These are phyloP conservation scores for Procambarus clarkii DNA, from an alignment of 1,140 invertebrate species.

Conservation along the genomic window DNA sequence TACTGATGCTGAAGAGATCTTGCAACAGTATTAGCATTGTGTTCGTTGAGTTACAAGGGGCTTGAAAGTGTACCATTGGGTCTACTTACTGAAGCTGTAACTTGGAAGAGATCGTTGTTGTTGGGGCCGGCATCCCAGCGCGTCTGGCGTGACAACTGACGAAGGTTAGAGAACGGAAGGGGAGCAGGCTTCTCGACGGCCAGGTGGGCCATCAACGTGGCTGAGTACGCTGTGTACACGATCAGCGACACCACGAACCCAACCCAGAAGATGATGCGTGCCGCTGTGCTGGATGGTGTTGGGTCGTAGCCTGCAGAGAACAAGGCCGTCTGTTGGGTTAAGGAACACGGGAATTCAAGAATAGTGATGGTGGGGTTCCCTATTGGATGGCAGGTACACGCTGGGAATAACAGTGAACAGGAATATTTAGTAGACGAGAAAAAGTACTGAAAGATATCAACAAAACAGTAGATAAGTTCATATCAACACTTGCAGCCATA, in stretches of 20 bases:
- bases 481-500: no score
- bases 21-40: no score
- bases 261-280: constrained; percentile 48
- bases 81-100: constrained; percentile 64
- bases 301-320: constrained; percentile 31
- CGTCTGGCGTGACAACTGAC: constrained; percentile 39
- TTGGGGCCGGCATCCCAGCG: constrained; percentile 63
- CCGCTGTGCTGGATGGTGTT: constrained; percentile 17
- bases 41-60: no score
- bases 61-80: no score
- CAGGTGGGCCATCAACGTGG: constrained; percentile 68
- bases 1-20: no score
- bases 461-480: no score
- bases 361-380: no score
- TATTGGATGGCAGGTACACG: no score
- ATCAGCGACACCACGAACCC: constrained; percentile 60
- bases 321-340: not conserved
- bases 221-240: constrained; percentile 65
- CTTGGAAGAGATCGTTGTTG: constrained; percentile 70
- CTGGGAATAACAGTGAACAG: no score
- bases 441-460: no score
- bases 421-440: no score
- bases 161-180: constrained; percentile 64
- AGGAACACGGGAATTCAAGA: no score
- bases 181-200: constrained; percentile 64